phyloP scores from a whole-genome alignment of 2,113 vertebrate genomes.

The Odocoileus virginianus region DNA sequence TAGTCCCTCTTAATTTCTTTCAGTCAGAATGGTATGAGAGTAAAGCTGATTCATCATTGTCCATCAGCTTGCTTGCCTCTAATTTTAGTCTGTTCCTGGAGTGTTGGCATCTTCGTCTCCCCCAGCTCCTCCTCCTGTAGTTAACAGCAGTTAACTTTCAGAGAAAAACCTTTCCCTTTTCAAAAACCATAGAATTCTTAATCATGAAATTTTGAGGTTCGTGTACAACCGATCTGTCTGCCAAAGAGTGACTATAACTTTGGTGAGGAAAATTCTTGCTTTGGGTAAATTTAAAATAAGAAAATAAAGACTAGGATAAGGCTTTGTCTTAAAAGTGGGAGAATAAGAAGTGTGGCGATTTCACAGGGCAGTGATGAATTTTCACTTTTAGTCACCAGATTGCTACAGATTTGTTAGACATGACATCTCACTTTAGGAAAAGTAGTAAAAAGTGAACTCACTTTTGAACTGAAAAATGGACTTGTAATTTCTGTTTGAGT shows the following conservation, averaged over 20 bases:
- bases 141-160: not conserved
- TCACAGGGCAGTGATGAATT: not conserved
- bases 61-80: not conserved
- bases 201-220: not conserved
- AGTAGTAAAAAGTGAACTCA: not conserved
- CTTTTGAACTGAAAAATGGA: not conserved
- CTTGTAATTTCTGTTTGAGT: not conserved
- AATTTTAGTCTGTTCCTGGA: not conserved
- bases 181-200: not conserved
- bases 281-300: not conserved
- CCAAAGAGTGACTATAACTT: not conserved
- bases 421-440: not conserved
- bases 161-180: not conserved
- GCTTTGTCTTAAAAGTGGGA: not conserved
- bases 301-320: not conserved
- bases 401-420: not conserved
- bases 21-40: not conserved
- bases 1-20: not conserved
- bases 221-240: not conserved
- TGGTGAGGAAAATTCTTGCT: not conserved
- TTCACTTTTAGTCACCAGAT: not conserved
- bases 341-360: not conserved
- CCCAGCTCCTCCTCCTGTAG: not conserved
- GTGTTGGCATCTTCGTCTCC: not conserved
- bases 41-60: not conserved